Evolutionary conservation across 2,797 vertebrate species (phyloP), one percentile per base, ranked within the genome.

Genomic region (Apogon hyalosoma): DNA sequence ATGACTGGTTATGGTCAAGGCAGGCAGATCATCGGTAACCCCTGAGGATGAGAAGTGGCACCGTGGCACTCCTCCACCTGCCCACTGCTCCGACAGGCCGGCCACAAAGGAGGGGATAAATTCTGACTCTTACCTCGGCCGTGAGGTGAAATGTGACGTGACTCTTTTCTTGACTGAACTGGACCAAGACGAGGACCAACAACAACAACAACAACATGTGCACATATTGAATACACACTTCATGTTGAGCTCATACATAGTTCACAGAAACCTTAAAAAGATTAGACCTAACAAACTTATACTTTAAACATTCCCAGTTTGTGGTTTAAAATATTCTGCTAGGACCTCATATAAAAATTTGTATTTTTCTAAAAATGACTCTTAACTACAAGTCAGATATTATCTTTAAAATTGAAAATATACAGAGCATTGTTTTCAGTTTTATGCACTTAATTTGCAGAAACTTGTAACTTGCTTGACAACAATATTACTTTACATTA

Each of bases 1-100:
- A 98, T 97, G 97, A 97, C 95, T 0, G 95, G 96, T 68, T 99
- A 99, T 0, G 98, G 98, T 4, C 92, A 83, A 46, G 94, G 93
- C 64, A 92, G 98, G 86, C 98, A 99, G 93, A 99, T 98, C 90
- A 94, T 97, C 77, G 95, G 96, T 79, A 80, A 87, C 58, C 79
- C 69, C 18, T 89, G 53, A 90, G 50, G 12, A 15, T 0, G 64
- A 50, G 55, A 52, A 15, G 57, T 33, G 42, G 40, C 39, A 36
- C 63, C 13, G 1, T 48, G 43, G 56, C 58, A 39, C 39, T 79
- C 66, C 48, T 56, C 43, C 73, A 13, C 15, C 63, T 66, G 24
- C 36, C 48, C 60, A 28, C 40, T 42, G 40, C 11, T 52, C 68
- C 76, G 11, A 75, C 59, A 49, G 64, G 60, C 69, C 65, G 61